These are phyloP conservation scores for Cacatua alba DNA, from an alignment of 2,113 vertebrate genomes.

Conservation along the genomic window DNA sequence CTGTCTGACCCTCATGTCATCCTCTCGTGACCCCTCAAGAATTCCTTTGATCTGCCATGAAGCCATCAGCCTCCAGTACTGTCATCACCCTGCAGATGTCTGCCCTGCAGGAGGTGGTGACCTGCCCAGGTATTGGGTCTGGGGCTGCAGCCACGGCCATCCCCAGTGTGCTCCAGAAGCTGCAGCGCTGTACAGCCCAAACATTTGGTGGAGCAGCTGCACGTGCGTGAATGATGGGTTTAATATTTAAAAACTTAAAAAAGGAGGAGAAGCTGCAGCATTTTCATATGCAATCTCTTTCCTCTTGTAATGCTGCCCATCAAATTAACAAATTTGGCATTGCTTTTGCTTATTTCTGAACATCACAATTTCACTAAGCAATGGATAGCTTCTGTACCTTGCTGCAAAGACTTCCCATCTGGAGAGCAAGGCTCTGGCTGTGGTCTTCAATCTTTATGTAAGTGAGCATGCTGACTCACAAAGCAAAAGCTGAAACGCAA, in stretches of 20 bases:
- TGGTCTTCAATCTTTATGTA: neutral
- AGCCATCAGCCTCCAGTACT: neutral
- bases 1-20: neutral
- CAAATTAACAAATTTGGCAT: neutral
- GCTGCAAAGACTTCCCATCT: neutral
- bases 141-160: neutral
- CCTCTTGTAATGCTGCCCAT: neutral
- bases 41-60: conserved; percentile 41
- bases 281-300: neutral
- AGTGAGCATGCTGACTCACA: neutral
- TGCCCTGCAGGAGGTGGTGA: neutral
- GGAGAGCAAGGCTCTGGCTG: neutral
- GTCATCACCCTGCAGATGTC: neutral
- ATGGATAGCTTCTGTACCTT: neutral
- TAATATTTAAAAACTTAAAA: neutral
- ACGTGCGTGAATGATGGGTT: neutral
- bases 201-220: neutral
- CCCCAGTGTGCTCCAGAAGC: neutral
- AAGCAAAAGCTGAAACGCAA: neutral
- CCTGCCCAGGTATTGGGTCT: conserved; percentile 3
- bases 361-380: neutral
- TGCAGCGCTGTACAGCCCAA: neutral
- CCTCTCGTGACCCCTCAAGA: conserved; percentile 16
- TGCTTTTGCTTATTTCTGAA: neutral
- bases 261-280: neutral